Percentiles rank a stretch among this genome's conserved stretches.
phyloP scores from a whole-genome alignment of 2,888 invertebrate genomes.

The Polymixis lichenea region DNA sequence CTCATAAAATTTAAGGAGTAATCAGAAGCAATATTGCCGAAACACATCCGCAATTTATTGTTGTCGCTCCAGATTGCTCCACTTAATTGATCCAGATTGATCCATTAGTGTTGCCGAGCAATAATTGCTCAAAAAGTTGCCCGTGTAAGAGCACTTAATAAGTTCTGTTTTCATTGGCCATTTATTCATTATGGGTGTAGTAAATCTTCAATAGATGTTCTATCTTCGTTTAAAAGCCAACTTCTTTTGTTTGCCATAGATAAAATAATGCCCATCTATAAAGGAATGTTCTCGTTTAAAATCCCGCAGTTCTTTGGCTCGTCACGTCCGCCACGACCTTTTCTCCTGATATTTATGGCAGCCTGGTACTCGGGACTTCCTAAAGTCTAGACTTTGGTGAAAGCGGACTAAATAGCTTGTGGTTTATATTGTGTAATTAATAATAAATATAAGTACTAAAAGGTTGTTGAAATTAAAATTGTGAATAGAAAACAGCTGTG shows the following conservation, averaged over 20 bases:
- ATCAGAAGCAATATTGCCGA: no score
- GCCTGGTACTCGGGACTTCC: conserved; percentile 41
- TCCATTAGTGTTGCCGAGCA: no score
- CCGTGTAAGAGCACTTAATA: no score
- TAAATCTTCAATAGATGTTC: neutral
- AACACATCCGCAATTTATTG: no score
- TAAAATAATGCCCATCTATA: conserved; percentile 13
- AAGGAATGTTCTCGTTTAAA: conserved; percentile 14
- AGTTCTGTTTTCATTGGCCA: neutral
- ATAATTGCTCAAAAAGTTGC: no score
- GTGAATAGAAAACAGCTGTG: neutral
- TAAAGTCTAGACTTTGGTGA: conserved; percentile 44
- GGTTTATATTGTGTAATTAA: conserved; percentile 7
- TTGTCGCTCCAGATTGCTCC: no score
- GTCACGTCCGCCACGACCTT: conserved; percentile 46
- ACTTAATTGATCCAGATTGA: no score
- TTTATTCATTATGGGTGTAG: neutral
- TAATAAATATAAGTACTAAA: neutral
- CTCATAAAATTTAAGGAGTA: no score
- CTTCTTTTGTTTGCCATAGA: conserved; percentile 5
- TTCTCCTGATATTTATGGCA: conserved; percentile 44
- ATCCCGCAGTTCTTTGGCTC: conserved; percentile 31
- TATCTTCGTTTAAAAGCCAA: neutral
- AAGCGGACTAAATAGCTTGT: conserved; percentile 19
- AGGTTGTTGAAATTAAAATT: neutral